Conservation (phyloP, 2,113 vertebrate species). For the Corydoras sp. region DNA sequence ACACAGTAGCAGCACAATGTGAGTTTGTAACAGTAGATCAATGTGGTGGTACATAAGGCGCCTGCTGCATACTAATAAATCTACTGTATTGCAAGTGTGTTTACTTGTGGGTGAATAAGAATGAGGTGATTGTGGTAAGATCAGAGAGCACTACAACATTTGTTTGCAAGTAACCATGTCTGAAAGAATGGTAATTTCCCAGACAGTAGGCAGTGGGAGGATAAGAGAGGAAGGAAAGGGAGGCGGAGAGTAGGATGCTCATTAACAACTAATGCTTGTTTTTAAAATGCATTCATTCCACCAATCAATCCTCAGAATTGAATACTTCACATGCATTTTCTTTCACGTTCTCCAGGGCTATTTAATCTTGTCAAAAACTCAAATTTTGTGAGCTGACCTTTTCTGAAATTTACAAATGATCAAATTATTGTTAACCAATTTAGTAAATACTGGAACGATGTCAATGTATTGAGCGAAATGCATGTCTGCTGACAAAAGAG, state of each 20-base stretch:
- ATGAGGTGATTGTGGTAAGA: neutral
- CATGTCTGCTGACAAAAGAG: neutral
- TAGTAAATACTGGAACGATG: neutral
- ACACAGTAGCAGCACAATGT: neutral
- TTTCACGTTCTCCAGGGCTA: too few relatives aligned
- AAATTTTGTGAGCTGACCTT: too few relatives aligned
- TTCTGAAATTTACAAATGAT: neutral
- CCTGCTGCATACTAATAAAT: neutral
- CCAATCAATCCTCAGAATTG: too few relatives aligned
- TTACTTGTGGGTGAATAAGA: neutral
- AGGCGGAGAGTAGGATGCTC: too few relatives aligned
- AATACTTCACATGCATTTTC: too few relatives aligned
- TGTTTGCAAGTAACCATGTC: neutral
- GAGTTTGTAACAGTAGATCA: neutral
- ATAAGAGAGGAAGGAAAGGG: neutral
- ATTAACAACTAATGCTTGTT: too few relatives aligned
- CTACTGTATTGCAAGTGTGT: neutral
- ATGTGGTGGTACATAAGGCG: neutral
- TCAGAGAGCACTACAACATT: neutral
- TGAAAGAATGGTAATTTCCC: neutral
- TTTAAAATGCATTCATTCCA: too few relatives aligned
- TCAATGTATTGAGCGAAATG: neutral
- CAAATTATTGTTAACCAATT: neutral
- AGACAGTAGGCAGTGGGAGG: neutral
- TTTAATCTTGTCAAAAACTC: too few relatives aligned